A percentile compares a stretch with the other conserved stretches of the same genome.
Evolutionary conservation across 2,888 invertebrate genomes (phyloP).

Genomic region (Dolichomitus sp.): DNA sequence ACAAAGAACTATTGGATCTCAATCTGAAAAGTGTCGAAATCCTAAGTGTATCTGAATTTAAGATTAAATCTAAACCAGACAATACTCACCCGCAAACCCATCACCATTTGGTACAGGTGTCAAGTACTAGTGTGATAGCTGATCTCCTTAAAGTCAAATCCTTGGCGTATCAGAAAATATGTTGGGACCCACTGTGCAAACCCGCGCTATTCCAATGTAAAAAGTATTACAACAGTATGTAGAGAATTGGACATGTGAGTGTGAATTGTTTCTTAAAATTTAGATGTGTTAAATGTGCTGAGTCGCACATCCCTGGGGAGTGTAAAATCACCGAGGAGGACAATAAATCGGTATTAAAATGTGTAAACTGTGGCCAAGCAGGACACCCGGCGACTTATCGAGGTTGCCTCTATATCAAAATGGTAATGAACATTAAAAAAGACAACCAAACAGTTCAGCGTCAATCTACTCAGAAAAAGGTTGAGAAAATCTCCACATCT

Average conservation of each 20-base stretch:
- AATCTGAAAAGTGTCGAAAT: conserved; percentile 15
- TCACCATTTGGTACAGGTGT: conserved; percentile 37
- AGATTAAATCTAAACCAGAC: neutral
- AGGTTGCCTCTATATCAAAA: conserved; percentile 41
- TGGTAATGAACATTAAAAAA: neutral
- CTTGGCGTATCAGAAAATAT: conserved; percentile 22
- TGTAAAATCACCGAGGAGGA: neutral
- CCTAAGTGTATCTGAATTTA: neutral
- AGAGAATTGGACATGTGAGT: conserved; percentile 37
- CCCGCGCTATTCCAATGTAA: conserved; percentile 23
- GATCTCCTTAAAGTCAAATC: conserved; percentile 1
- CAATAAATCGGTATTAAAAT: conserved; percentile 5
- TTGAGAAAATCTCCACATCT: neutral
- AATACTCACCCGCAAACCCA: neutral
- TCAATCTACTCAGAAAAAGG: neutral
- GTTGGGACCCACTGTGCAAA: conserved; percentile 35
- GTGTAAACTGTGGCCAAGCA: conserved; percentile 33
- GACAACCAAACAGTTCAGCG: neutral
- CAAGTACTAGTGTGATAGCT: neutral
- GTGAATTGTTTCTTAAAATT: conserved; percentile 28
- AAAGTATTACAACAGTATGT: no score
- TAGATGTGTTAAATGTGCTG: conserved; percentile 48
- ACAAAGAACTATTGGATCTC: conserved; percentile 18
- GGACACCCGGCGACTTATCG: conserved; percentile 2
- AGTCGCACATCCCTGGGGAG: conserved; percentile 4